Evolutionary conservation across 2,888 invertebrate genomes (phyloP).

Genomic region (Eledona agricola): DNA sequence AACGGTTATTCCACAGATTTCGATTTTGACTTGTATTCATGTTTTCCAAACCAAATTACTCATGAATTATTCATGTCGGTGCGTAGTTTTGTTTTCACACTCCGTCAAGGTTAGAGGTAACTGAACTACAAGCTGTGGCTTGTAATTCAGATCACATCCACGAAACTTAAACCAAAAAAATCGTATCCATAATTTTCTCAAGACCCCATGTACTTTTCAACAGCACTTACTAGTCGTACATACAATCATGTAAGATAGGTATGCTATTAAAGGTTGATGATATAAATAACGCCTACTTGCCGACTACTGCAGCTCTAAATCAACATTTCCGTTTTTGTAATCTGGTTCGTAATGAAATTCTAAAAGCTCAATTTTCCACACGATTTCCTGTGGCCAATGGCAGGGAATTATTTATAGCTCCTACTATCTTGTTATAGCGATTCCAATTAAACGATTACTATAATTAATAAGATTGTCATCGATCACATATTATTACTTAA

Average conservation of each 20-base stretch:
- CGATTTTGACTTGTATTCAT: no score
- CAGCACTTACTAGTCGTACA: no score
- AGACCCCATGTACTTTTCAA: no score
- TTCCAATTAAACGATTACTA: conserved; percentile 22
- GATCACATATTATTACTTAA: conserved; percentile 26
- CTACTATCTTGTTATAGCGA: conserved; percentile 24
- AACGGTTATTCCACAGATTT: no score
- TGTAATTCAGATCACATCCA: conserved; percentile 6
- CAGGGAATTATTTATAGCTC: conserved; percentile 24
- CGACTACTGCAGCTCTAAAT: no score
- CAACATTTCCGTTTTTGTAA: not conserved
- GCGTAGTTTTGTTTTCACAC: conserved; percentile 29
- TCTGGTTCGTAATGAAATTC: conserved; percentile 8
- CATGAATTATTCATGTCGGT: conserved; percentile 28
- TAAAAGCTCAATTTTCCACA: conserved; percentile 23
- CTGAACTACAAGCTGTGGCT: conserved; percentile 17
- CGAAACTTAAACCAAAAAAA: not conserved
- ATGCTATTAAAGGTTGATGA: no score
- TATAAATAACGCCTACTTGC: no score
- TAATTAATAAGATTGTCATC: conserved; percentile 29
- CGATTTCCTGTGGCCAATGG: conserved; percentile 24
- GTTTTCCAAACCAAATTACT: conserved; percentile 11
- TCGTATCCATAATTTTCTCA: not conserved
- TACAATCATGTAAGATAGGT: no score
- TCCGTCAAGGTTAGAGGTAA: conserved; percentile 25